These are phyloP conservation scores for Rhipidura dahli DNA, from an alignment of 2,113 vertebrate genomes.

Conservation along the genomic window DNA sequence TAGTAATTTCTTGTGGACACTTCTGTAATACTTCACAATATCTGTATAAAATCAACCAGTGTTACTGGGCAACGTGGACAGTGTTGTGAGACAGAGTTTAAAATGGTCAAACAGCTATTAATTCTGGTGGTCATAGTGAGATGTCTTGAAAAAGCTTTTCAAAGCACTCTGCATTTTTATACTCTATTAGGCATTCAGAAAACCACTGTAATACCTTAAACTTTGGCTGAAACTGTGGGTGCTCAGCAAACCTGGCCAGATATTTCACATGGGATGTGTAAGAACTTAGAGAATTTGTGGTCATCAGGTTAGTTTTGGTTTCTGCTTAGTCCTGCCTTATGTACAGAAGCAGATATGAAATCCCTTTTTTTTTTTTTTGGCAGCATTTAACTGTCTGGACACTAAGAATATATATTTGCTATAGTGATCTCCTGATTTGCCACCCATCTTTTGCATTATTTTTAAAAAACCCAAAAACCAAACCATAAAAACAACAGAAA, in stretches of 20 bases:
- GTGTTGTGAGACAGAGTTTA: background rate
- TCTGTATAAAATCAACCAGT: background rate
- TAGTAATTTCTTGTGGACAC: background rate
- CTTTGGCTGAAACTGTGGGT: background rate
- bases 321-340: background rate
- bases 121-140: background rate
- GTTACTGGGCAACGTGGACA: background rate
- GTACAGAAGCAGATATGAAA: background rate
- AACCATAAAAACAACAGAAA: background rate
- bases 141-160: background rate
- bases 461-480: background rate
- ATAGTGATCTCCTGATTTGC: background rate
- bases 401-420: background rate
- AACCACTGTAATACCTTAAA: background rate
- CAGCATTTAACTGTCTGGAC: background rate
- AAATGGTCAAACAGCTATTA: background rate
- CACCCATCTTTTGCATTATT: background rate
- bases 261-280: background rate
- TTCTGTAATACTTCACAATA: background rate
- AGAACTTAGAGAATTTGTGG: background rate
- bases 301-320: background rate
- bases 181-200: background rate
- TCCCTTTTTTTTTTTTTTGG: background rate
- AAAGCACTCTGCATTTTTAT: background rate
- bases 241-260: background rate